These are phyloP conservation scores for Lasioglossum villosulum DNA, from an alignment of 2,888 invertebrate genomes.

Conservation along the genomic window DNA sequence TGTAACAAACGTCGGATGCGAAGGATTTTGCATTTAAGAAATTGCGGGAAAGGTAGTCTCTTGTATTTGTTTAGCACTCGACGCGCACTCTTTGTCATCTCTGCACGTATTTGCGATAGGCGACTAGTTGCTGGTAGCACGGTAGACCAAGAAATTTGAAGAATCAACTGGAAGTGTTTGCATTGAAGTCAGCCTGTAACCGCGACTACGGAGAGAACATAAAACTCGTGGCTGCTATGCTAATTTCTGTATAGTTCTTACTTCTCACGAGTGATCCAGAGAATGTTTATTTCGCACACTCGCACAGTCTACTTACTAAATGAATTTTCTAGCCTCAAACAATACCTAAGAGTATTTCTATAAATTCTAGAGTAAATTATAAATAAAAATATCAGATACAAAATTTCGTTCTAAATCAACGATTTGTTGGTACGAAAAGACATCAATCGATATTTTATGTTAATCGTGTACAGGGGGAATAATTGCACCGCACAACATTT, in stretches of 20 bases:
- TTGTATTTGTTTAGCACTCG: background rate
- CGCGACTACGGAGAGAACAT: background rate
- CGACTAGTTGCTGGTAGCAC: background rate
- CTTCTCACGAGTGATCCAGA: background rate
- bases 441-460: no score
- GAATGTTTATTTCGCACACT: background rate
- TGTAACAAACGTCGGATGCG: background rate
- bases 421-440: no score
- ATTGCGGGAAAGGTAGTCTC: background rate
- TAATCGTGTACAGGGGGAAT: no score
- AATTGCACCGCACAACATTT: no score
- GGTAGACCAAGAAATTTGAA: background rate
- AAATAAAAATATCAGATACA: background rate
- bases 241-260: background rate
- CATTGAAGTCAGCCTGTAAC: background rate
- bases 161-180: background rate
- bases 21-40: background rate
- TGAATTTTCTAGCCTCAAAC: background rate
- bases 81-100: background rate
- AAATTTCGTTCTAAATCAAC: no score
- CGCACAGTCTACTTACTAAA: no score
- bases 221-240: background rate
- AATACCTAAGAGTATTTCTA: background rate
- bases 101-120: background rate
- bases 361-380: no score